Base-by-base conservation (phyloP, 2,888 invertebrate genomes). In the Lissocephala sabroskyi region DNA sequence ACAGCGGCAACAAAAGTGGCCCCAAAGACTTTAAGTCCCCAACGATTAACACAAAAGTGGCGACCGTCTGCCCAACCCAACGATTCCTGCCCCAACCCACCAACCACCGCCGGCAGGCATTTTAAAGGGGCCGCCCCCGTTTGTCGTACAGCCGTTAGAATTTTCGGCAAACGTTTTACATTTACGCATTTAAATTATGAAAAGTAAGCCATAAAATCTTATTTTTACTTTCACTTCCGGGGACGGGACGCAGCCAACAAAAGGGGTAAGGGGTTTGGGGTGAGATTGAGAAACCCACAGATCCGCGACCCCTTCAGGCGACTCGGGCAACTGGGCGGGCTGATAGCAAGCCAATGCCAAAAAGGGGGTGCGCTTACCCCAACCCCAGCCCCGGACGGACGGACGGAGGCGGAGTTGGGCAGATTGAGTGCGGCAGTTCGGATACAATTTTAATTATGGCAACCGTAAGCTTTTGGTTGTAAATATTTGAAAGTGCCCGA, bases 361-460 rank as follows among this genome's bases (percentile, higher is more conserved):
- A 11, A 41, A 32, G 3, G 41, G 41, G 29, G 29, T 41, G 41
- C 11, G 41, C 16, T 18, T n/a, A 28, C n/a, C n/a, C n/a, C n/a
- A n/a, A n/a, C n/a, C n/a, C n/a, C n/a, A n/a, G n/a, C n/a, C n/a
- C n/a, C n/a, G n/a, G n/a, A n/a, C n/a, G n/a, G n/a, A n/a, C n/a
- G 23, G 23, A 7, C 7, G 23, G 23, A 23, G 7, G 36, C 17
- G 46, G 6, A 9, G 45, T 5, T 9, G 17, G 35, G 35, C 26
- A n/a, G 35, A 11, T 4, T 23, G 11, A 26, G 33, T n/a, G n/a
- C 11, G 41, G 40, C 33, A 46, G 59, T 79, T 80, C 73, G 80
- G 82, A 74, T 81, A 81, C 79, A 81, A 80, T 82, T 81, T 81
- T 81, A 81, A 81, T 81, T 81, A 81, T 81, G 79, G 76, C 80